phyloP scores from a whole-genome alignment of 2,113 vertebrate genomes.

The Otocyon megalotis region DNA sequence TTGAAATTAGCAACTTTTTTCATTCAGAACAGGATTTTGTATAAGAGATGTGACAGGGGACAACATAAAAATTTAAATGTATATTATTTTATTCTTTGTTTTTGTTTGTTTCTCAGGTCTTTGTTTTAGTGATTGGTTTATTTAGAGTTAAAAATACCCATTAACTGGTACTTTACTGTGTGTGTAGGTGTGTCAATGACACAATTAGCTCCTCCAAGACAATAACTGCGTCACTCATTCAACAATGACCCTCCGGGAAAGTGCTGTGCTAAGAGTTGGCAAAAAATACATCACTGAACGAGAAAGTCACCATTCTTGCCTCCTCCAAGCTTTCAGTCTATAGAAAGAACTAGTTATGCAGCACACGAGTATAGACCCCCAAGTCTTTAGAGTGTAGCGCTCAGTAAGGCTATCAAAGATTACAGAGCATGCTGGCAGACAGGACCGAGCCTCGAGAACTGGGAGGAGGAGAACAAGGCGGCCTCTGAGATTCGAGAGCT shows the following conservation, averaged over 20 bases:
- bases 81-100: not conserved
- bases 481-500: not conserved
- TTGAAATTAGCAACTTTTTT: not conserved
- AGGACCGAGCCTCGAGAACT: not conserved
- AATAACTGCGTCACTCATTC: not conserved
- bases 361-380: accelerated
- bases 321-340: too few relatives aligned
- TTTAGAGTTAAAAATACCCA: not conserved
- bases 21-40: not conserved
- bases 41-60: not conserved
- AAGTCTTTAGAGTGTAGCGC: accelerated
- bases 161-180: not conserved
- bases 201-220: not conserved
- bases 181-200: not conserved
- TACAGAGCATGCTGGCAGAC: not conserved
- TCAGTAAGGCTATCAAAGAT: accelerated
- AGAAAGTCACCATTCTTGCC: not conserved
- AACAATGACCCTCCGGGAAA: not conserved
- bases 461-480: accelerated
- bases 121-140: not conserved
- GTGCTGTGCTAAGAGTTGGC: not conserved
- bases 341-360: not conserved
- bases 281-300: not conserved
- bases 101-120: not conserved
- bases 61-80: not conserved